A percentile compares a stretch with the other conserved stretches of the same genome.
Conservation (phyloP, 2,888 invertebrate species). For the Folsomia candida region DNA sequence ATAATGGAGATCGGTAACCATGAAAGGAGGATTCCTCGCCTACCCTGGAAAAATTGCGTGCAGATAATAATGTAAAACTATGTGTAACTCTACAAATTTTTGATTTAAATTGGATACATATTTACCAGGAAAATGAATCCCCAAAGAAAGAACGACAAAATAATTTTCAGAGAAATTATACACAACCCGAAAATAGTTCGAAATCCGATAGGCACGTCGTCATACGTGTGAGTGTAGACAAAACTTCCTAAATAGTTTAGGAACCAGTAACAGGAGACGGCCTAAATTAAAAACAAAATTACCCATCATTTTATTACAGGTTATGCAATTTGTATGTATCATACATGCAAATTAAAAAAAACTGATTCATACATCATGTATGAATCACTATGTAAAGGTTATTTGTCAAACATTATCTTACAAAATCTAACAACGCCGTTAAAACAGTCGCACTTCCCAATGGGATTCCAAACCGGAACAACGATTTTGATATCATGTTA, state of each 20-base stretch:
- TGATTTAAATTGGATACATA: too few species aligned
- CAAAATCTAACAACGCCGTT: conserved; percentile 29
- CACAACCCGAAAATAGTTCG: conserved; percentile 21
- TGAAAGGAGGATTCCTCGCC: conserved; percentile 24
- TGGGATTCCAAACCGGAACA: conserved; percentile 41
- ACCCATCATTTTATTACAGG: not conserved
- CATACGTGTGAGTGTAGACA: conserved; percentile 26
- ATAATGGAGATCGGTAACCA: conserved; percentile 40
- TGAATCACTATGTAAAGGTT: too few species aligned
- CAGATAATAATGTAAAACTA: too few species aligned
- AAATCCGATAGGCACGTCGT: conserved; percentile 18
- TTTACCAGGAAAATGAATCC: conserved; percentile 31
- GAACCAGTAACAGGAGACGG: conserved; percentile 28
- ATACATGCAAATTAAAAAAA: not conserved
- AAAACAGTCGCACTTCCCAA: conserved; percentile 34
- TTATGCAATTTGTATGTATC: not conserved
- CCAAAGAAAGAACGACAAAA: conserved; percentile 29
- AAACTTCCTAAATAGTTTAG: conserved; percentile 31
- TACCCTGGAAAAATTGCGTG: conserved; percentile 16
- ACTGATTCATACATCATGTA: too few species aligned
- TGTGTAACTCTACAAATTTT: too few species aligned
- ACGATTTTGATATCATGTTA: conserved; percentile 30
- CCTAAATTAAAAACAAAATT: too few species aligned
- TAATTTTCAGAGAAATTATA: conserved; percentile 15
- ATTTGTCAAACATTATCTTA: too few species aligned